Evolutionary conservation across 2,113 vertebrate species (phyloP), one percentile per base, ranked within the genome.

Genomic region (Micromys minutus): DNA sequence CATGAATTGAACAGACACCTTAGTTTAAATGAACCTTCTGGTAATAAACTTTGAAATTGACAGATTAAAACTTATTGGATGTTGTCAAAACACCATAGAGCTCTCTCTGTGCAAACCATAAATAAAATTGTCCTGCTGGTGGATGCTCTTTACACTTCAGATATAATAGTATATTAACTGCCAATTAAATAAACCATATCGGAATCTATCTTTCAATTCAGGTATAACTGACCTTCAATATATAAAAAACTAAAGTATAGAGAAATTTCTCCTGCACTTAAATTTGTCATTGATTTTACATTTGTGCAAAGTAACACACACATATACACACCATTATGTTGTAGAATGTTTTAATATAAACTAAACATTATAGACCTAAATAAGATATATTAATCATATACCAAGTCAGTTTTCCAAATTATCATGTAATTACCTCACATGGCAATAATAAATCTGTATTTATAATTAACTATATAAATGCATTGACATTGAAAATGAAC

Each of bases 11-110:
- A 96, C 69, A 98, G 95, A 95, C 85, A 97, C 93, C 96, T 96
- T 98, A 95, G 96, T 98, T 98, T 96, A 98, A 88, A 95, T 98
- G 97, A 98, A 98, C 97, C 98, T 98, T 97, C 93, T 98, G 95
- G 98, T 98, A 97, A 97, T 95, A 98, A 94, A 97, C 97, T 98
- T 98, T 97, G 95, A 98, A 98, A 98, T 12, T 98, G 97, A 98
- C 94, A 98, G 94, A 98, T 98, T 98, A 97, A 96, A 98, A 97
- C 72, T 98, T 97, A 98, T 98, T 97, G 77, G 84, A 87, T 93
- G 87, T 95, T 98, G 98, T 98, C 98, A 98, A 97, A 98, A 97
- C 97, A 97, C 15, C 22, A 29, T 92, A 93, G 75, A 96, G 61
- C 91, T 98, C 97, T 98, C 97, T 92, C 94, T 94, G 92, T 87